phyloP scores from a whole-genome alignment of 2,797 vertebrate genomes.

The Gorsachius magnificus region DNA sequence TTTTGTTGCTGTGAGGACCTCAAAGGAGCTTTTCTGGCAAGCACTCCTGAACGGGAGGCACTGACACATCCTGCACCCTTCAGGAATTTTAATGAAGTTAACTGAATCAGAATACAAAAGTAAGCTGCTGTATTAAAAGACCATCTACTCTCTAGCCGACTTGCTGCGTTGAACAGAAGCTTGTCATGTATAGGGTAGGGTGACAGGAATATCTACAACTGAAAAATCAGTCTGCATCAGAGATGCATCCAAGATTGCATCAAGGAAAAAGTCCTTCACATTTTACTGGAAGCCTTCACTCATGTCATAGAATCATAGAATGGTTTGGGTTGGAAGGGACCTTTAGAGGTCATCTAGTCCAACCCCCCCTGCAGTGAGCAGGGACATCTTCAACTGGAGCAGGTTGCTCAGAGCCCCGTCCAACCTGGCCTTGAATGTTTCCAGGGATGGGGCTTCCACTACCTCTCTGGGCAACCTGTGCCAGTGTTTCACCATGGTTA shows the following conservation, averaged over 20 bases:
- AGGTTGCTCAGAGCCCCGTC: too few species aligned
- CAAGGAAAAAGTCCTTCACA: not conserved
- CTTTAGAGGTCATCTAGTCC: too few species aligned
- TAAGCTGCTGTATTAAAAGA: not conserved
- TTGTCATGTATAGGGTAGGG: not conserved
- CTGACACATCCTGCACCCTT: not conserved
- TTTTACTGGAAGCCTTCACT: not conserved
- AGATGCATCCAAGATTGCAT: not conserved
- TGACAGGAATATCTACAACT: not conserved
- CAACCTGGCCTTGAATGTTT: too few species aligned
- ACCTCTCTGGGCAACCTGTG: too few species aligned
- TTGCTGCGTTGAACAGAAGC: not conserved
- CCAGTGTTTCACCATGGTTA: not conserved
- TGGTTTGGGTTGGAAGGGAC: too few species aligned
- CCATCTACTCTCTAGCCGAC: not conserved
- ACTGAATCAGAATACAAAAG: not conserved
- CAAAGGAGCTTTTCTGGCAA: slow-evolving; percentile 23
- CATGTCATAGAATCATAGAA: not conserved
- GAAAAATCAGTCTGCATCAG: not conserved
- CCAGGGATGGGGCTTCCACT: too few species aligned
- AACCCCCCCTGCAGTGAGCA: too few species aligned
- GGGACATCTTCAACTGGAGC: too few species aligned
- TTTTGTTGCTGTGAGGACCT: not conserved
- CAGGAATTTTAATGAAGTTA: slow-evolving; percentile 54
- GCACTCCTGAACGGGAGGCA: not conserved